phyloP scores from a whole-genome alignment of 2,797 vertebrate species.

The Coilia nasus region DNA sequence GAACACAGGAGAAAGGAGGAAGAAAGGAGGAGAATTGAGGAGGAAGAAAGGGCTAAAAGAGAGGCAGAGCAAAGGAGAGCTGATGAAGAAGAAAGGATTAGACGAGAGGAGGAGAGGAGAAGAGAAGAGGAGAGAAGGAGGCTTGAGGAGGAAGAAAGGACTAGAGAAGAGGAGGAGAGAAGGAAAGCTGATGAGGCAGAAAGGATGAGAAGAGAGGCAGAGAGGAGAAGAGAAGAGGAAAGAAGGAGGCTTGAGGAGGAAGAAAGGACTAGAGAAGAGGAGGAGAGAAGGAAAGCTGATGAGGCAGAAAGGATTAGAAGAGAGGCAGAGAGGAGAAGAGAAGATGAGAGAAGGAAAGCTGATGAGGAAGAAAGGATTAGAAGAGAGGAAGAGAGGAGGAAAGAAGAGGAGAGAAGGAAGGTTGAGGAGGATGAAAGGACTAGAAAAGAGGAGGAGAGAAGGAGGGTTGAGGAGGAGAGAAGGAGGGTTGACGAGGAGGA shows the following conservation, averaged over 20 bases:
- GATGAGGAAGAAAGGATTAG: constrained; percentile 25
- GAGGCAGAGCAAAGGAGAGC: constrained; percentile 22
- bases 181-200: neutral
- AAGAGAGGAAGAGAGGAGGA: constrained; percentile 31
- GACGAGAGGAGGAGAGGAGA: constrained; percentile 8
- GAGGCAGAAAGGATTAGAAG: constrained; percentile 34
- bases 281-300: constrained; percentile 11
- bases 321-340: constrained; percentile 19
- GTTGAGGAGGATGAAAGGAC: constrained; percentile 25
- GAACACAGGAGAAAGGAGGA: constrained; percentile 5
- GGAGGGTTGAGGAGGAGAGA: constrained; percentile 3
- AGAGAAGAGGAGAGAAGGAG: constrained; percentile 18
- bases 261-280: constrained; percentile 26
- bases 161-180: constrained; percentile 25
- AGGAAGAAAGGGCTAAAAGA: neutral
- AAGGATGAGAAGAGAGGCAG: neutral
- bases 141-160: neutral
- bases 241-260: constrained; percentile 19
- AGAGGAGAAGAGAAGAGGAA: constrained; percentile 24
- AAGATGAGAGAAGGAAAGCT: constrained; percentile 31
- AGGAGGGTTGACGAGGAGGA: neutral
- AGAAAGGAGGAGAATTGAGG: neutral
- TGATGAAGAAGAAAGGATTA: neutral
- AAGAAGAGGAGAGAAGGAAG: constrained; percentile 28
- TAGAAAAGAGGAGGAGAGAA: constrained; percentile 33